Evolutionary conservation across 2,797 vertebrate genomes (phyloP).

Genomic region (Coracias cyanogaster): DNA sequence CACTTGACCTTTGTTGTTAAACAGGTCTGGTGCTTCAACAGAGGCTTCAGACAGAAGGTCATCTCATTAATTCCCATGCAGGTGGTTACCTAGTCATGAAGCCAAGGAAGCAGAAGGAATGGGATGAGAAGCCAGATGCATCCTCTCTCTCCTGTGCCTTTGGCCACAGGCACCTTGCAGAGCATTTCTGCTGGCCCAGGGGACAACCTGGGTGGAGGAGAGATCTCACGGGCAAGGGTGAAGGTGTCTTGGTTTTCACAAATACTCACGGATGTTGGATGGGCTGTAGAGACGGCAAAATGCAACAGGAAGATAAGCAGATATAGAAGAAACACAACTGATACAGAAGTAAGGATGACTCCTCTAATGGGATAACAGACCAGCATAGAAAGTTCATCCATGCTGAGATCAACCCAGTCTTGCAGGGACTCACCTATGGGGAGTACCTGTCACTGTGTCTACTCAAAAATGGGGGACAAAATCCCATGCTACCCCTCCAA

Average conservation of each 20-base stretch:
- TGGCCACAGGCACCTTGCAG: neutral
- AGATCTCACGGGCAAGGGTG: neutral
- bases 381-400: rapidly evolving
- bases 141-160: neutral
- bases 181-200: neutral
- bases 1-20: neutral
- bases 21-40: neutral
- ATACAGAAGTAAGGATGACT: neutral
- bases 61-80: neutral
- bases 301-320: neutral
- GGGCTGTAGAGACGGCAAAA: neutral
- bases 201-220: neutral
- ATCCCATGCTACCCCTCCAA: neutral
- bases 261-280: neutral
- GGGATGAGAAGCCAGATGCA: neutral
- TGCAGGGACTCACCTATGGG: neutral
- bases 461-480: neutral
- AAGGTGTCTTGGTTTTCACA: neutral
- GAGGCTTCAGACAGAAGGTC: neutral
- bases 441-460: rapidly evolving
- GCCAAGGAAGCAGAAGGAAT: neutral
- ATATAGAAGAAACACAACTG: neutral
- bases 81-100: neutral
- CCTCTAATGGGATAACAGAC: neutral
- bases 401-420: neutral